phyloP scores from a whole-genome alignment of 1,140 invertebrate genomes.

The Zaprionus gabonicus region DNA sequence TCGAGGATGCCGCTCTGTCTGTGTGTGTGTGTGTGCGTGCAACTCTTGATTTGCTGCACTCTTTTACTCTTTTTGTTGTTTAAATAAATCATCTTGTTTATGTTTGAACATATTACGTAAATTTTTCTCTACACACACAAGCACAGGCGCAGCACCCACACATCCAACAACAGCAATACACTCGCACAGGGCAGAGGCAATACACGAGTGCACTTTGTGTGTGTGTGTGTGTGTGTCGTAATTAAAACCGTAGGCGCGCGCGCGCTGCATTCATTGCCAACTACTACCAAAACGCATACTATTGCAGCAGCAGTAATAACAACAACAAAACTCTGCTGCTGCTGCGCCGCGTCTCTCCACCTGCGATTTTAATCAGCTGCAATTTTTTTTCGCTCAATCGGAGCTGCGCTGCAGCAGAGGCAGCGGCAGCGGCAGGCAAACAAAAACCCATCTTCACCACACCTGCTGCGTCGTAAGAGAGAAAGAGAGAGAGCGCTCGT shows the following conservation, averaged over 20 bases:
- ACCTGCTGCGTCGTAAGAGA: slow-evolving; percentile 68
- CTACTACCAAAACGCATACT: slow-evolving; percentile 39
- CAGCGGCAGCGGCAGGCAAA: slow-evolving; percentile 7
- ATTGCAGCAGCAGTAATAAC: slow-evolving; percentile 34
- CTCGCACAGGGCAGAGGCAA: slow-evolving; percentile 10
- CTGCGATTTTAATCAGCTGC: slow-evolving; percentile 78
- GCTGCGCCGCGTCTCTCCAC: slow-evolving; percentile 50
- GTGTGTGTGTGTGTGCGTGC: not conserved
- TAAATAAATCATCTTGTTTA: slow-evolving; percentile 50
- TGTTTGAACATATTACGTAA: slow-evolving; percentile 56
- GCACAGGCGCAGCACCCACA: slow-evolving; percentile 27
- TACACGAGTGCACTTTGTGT: not conserved
- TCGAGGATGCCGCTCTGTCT: slow-evolving; percentile 35
- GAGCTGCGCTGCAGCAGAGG: slow-evolving; percentile 6
- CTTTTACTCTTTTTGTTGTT: slow-evolving; percentile 12
- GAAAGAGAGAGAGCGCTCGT: not conserved
- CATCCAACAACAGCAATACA: slow-evolving; percentile 21
- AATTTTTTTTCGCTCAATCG: slow-evolving; percentile 11
- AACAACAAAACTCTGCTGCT: slow-evolving; percentile 15
- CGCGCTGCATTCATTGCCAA: slow-evolving; percentile 70
- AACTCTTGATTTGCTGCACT: not conserved
- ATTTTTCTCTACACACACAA: slow-evolving; percentile 18
- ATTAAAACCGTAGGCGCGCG: slow-evolving; percentile 73
- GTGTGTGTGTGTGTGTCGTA: slow-evolving; percentile 57
- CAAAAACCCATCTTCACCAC: slow-evolving; percentile 70